A percentile compares a stretch with the other conserved stretches of the same genome.
Conservation (phyloP, 2,113 vertebrate species). For the Pseudorasbora parva region DNA sequence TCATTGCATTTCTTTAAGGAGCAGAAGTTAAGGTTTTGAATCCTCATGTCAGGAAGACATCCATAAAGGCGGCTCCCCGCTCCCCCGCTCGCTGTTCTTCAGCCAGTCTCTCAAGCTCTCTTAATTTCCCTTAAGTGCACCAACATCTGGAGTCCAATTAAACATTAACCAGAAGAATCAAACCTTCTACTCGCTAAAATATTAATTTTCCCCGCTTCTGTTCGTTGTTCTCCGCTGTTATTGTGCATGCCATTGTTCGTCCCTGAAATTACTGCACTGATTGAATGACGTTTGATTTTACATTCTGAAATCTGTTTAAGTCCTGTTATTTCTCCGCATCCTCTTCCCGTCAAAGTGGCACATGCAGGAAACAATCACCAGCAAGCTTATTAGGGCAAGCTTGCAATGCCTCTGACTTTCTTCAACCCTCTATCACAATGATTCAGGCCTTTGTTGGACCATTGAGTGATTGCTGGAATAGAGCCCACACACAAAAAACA, state of each 20-base stretch:
- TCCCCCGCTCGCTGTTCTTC: not conserved
- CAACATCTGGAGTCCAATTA: conserved; percentile 42
- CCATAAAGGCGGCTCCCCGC: too few species aligned
- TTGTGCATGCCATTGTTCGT: not conserved
- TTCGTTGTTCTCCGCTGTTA: not conserved
- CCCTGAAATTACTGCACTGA: conserved; percentile 9
- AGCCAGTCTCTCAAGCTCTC: not conserved
- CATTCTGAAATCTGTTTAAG: not conserved
- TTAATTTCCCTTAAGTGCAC: conserved; percentile 53
- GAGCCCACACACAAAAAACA: conserved; percentile 37
- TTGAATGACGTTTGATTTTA: conserved; percentile 25
- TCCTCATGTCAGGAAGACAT: not conserved
- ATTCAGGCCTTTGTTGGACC: conserved; percentile 40
- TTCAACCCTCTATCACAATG: conserved; percentile 32
- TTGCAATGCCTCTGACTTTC: conserved; percentile 22
- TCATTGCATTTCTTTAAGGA: conserved; percentile 29
- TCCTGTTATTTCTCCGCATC: conserved; percentile 12
- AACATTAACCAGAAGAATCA: conserved; percentile 45
- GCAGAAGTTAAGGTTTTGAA: conserved; percentile 21
- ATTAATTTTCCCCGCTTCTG: conserved; percentile 24
- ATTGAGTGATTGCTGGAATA: conserved; percentile 46
- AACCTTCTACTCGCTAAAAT: conserved; percentile 8
- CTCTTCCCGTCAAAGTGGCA: not conserved
- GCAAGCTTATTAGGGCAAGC: not conserved
- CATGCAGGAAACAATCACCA: conserved; percentile 22